phyloP scores from a whole-genome alignment of 1,140 invertebrate species.

The Babylonia areolata region DNA sequence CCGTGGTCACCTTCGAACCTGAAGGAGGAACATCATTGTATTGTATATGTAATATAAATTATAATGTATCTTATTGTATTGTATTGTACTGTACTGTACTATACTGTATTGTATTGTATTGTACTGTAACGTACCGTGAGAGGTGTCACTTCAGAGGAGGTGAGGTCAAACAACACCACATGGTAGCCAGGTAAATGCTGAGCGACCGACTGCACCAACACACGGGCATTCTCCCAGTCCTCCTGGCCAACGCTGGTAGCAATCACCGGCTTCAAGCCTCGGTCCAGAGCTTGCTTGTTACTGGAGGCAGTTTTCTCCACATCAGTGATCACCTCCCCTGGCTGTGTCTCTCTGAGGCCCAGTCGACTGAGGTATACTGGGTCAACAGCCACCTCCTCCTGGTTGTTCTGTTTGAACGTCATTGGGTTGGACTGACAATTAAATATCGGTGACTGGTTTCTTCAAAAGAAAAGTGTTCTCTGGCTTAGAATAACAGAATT shows the following conservation, averaged over 20 bases:
- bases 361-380: constrained; percentile 40
- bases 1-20: too few species aligned
- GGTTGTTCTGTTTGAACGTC: constrained; percentile 13
- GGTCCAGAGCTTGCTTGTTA: constrained; percentile 39
- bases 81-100: too few species aligned
- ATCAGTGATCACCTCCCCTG: background rate
- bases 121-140: constrained; percentile 81
- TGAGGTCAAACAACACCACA: constrained; percentile 89
- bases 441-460: too few species aligned
- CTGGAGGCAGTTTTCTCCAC: background rate
- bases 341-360: constrained; percentile 21
- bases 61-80: too few species aligned
- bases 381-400: constrained; percentile 42
- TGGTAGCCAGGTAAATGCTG: constrained; percentile 85
- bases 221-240: constrained; percentile 68
- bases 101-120: too few species aligned
- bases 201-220: constrained; percentile 85
- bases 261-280: constrained; percentile 69
- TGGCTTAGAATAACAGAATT: too few species aligned
- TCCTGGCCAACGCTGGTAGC: constrained; percentile 67
- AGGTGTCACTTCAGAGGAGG: constrained; percentile 83
- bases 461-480: too few species aligned
- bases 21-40: too few species aligned
- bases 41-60: too few species aligned
- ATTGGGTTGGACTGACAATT: too few species aligned